Conservation (phyloP, 2,797 vertebrate genomes). For the Pseudomugil tenellus region DNA sequence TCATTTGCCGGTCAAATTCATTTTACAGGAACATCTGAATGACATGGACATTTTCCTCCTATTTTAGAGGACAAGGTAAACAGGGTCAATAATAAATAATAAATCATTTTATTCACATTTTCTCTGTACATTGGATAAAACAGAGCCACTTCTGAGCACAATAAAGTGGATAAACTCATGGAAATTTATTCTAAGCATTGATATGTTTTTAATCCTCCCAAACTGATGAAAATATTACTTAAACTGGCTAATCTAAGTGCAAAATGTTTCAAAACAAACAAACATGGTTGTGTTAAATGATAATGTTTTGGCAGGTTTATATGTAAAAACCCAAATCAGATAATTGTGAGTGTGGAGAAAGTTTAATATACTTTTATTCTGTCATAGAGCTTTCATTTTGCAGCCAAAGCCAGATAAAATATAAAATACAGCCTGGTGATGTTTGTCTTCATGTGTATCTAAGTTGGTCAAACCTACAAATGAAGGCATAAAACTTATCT, state of each 20-base stretch:
- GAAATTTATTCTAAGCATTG: not conserved
- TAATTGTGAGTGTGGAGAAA: not conserved
- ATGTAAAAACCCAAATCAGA: not conserved
- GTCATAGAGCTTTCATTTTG: not conserved
- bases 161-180: not conserved
- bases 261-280: not conserved
- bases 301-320: not conserved
- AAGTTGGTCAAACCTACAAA: not conserved
- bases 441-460: not conserved
- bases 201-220: not conserved
- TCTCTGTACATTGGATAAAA: slow-evolving; percentile 19
- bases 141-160: slow-evolving; percentile 8
- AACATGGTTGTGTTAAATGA: not conserved
- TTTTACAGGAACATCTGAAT: not conserved
- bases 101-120: slow-evolving; percentile 43
- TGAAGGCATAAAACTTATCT: not conserved
- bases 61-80: slow-evolving; percentile 31
- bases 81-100: slow-evolving; percentile 44
- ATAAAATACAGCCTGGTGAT: not conserved
- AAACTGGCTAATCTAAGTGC: not conserved
- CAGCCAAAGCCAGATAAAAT: not conserved
- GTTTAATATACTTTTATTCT: not conserved
- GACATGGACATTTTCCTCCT: slow-evolving; percentile 39
- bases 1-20: not conserved
- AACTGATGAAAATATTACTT: not conserved